These are phyloP conservation scores for Rhabdornis inornatus DNA, from an alignment of 2,113 vertebrate species.

Conservation along the genomic window DNA sequence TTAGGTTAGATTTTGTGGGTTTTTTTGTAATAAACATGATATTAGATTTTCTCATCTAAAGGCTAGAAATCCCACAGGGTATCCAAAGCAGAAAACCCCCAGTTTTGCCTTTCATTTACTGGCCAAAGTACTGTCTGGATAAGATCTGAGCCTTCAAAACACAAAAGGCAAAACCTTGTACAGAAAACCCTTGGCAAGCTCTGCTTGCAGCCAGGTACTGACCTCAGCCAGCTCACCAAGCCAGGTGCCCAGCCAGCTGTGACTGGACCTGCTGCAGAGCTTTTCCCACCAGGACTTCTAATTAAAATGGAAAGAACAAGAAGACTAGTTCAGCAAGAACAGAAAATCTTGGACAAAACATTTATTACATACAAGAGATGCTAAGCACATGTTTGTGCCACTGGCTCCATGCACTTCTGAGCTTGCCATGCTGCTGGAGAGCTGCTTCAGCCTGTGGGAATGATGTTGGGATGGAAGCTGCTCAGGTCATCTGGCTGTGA, in stretches of 20 bases:
- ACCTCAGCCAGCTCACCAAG: background rate
- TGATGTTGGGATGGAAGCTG: background rate
- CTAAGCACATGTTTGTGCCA: fast-evolving
- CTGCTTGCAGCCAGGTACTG: background rate
- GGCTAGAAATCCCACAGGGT: background rate
- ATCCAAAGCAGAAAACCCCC: background rate
- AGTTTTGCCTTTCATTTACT: background rate
- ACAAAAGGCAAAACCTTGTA: background rate
- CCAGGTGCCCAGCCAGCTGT: background rate
- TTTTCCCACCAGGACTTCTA: background rate
- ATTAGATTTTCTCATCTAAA: background rate
- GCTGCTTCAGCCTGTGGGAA: background rate
- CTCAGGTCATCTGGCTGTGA: background rate
- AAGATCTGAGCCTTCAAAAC: background rate
- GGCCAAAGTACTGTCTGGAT: background rate
- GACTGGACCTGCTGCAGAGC: background rate
- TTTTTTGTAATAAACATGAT: background rate
- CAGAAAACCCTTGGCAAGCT: background rate
- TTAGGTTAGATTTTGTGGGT: fast-evolving
- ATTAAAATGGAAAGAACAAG: background rate
- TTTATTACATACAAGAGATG: background rate
- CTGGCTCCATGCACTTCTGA: background rate
- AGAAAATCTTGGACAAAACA: background rate
- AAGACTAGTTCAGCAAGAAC: background rate
- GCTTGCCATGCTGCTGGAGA: background rate